Conservation (phyloP, 1,140 invertebrate species). For the Listronotus oregonensis region DNA sequence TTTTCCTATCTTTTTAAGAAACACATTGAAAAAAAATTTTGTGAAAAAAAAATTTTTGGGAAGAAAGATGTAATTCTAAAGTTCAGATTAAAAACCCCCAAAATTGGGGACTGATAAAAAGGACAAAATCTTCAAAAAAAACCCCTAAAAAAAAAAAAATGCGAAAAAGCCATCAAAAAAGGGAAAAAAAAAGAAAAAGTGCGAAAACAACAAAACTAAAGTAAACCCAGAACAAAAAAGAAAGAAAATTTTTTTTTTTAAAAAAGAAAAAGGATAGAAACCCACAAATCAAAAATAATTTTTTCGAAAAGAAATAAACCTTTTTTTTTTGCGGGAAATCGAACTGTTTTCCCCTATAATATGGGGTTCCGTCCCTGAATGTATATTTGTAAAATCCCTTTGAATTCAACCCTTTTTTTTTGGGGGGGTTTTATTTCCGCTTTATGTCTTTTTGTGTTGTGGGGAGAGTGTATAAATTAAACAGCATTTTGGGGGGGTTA, state of each 20-base stretch:
- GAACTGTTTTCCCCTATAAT: not conserved
- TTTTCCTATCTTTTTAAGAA: not conserved
- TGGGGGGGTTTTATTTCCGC: too few relatives aligned
- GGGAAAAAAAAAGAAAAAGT: not conserved
- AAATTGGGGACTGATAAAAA: not conserved
- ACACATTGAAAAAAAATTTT: not conserved
- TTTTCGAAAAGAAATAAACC: not conserved
- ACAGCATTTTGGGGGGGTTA: too few relatives aligned
- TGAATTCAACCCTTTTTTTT: not conserved
- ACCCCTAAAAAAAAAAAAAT: conserved; percentile 7
- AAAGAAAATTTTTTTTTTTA: conserved; percentile 2
- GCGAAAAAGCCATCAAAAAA: conserved; percentile 5
- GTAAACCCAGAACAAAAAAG: too few relatives aligned
- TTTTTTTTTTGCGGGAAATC: not conserved
- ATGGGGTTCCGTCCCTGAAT: not conserved
- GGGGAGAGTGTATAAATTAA: too few relatives aligned
- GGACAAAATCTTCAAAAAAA: conserved; percentile 10
- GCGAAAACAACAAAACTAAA: not conserved
- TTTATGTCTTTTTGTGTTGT: too few relatives aligned
- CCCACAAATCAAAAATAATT: conserved; percentile 14
- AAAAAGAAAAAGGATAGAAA: conserved; percentile 27
- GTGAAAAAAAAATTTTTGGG: not conserved
- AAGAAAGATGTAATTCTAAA: not conserved
- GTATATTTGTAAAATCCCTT: not conserved
- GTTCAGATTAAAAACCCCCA: not conserved